Conservation (phyloP, 2,797 vertebrate species). For the Pseudochirops cupreus region DNA sequence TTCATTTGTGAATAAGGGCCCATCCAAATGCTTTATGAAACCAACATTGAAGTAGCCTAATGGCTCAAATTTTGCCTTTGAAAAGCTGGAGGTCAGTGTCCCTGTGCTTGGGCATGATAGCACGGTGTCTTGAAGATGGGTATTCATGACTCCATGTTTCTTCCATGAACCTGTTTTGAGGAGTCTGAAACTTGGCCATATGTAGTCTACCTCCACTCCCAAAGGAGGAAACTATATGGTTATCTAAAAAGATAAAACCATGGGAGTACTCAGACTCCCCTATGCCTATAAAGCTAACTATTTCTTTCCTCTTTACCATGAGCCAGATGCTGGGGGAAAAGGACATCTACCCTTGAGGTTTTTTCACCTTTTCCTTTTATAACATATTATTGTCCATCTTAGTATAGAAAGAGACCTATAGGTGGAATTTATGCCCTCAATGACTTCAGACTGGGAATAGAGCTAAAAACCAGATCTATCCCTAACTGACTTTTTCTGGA, state of each 20-base stretch:
- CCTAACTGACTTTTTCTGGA: neutral
- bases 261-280: slow-evolving; percentile 22
- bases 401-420: neutral
- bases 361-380: neutral
- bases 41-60: slow-evolving; percentile 83
- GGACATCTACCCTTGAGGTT: neutral
- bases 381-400: neutral
- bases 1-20: slow-evolving; percentile 89
- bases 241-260: slow-evolving; percentile 65
- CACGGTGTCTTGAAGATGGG: neutral
- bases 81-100: slow-evolving; percentile 76
- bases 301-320: slow-evolving; percentile 61
- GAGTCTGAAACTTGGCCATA: slow-evolving; percentile 49
- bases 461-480: slow-evolving; percentile 20
- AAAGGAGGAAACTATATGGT: slow-evolving; percentile 39
- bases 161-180: slow-evolving; percentile 36
- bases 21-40: slow-evolving; percentile 89
- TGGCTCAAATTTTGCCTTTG: slow-evolving; percentile 77
- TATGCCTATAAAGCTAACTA: neutral
- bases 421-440: slow-evolving; percentile 13
- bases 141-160: neutral
- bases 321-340: slow-evolving; percentile 12
- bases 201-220: neutral
- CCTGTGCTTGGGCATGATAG: slow-evolving; percentile 37
- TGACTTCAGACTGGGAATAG: slow-evolving; percentile 24